Conservation (phyloP, 2,888 invertebrate species). For the Ptilodon capucinus region DNA sequence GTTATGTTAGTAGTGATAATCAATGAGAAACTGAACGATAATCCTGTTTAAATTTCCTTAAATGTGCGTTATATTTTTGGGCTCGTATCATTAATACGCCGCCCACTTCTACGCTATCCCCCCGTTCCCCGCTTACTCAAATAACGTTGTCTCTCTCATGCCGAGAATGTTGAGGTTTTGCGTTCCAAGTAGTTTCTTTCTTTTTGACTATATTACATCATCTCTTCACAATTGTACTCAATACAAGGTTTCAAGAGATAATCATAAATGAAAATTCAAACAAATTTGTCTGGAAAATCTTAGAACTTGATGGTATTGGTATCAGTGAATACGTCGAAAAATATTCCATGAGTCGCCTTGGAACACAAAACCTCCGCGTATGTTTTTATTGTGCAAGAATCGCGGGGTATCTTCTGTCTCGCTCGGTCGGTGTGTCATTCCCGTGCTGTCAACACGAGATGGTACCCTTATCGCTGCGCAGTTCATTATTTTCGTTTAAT, state of each 20-base stretch:
- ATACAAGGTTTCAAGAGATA: not conserved
- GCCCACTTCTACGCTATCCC: conserved; percentile 38
- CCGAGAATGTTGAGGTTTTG: conserved; percentile 67
- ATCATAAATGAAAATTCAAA: not conserved
- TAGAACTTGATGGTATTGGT: not conserved
- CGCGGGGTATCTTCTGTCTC: conserved; percentile 52
- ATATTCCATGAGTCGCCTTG: conserved; percentile 57
- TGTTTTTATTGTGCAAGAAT: conserved; percentile 43
- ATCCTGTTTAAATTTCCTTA: conserved; percentile 10
- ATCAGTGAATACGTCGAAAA: conserved; percentile 18
- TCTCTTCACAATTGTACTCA: not conserved
- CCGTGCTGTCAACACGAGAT: conserved; percentile 67
- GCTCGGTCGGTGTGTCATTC: conserved; percentile 56
- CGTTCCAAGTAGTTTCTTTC: conserved; percentile 63
- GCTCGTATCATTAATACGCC: conserved; percentile 49
- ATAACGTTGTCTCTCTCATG: conserved; percentile 49
- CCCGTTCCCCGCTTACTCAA: conserved; percentile 35
- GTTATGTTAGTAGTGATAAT: not conserved
- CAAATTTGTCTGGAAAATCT: not conserved
- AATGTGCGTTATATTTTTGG: conserved; percentile 24
- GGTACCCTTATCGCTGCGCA: conserved; percentile 74
- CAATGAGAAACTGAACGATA: not conserved
- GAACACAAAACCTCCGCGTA: conserved; percentile 73
- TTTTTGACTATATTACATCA: not conserved
- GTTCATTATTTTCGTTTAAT: conserved; percentile 66